phyloP scores from a whole-genome alignment of 1,140 invertebrate genomes.

The Ditylenchus dipsaci region DNA sequence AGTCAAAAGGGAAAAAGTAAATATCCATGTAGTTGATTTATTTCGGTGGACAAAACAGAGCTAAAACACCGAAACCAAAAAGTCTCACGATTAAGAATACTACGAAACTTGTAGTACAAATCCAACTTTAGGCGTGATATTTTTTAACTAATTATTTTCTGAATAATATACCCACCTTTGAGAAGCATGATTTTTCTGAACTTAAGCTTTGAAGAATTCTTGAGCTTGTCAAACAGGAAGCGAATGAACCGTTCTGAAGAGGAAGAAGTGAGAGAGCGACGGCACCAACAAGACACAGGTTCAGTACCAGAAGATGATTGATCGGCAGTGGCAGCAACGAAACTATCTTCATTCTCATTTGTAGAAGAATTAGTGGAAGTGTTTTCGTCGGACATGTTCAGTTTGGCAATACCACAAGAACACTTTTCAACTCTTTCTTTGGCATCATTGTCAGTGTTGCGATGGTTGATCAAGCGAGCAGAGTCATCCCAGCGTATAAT shows the following conservation, averaged over 20 bases:
- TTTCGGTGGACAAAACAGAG: too few species aligned
- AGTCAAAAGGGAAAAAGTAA: too few species aligned
- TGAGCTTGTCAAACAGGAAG: conserved; percentile 8
- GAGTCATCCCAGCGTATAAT: conserved; percentile 6
- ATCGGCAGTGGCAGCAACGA: not conserved
- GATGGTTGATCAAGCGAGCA: not conserved
- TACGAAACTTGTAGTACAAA: too few species aligned
- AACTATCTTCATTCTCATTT: not conserved
- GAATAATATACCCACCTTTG: too few species aligned
- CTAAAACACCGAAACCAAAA: too few species aligned
- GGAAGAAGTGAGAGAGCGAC: not conserved
- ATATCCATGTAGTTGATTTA: too few species aligned
- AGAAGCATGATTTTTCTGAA: conserved; percentile 7
- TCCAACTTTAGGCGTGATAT: too few species aligned
- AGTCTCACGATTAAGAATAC: too few species aligned
- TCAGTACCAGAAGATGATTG: not conserved
- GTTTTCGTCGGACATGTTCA: too few species aligned
- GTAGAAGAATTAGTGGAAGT: too few species aligned
- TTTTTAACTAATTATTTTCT: too few species aligned
- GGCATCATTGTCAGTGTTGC: not conserved
- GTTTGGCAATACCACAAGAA: not conserved
- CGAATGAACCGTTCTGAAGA: conserved; percentile 8
- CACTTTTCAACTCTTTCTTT: not conserved
- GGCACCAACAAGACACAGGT: not conserved
- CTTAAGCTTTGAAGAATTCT: conserved; percentile 1